phyloP scores from a whole-genome alignment of 2,888 invertebrate species.

The Drosophila kanekoi region DNA sequence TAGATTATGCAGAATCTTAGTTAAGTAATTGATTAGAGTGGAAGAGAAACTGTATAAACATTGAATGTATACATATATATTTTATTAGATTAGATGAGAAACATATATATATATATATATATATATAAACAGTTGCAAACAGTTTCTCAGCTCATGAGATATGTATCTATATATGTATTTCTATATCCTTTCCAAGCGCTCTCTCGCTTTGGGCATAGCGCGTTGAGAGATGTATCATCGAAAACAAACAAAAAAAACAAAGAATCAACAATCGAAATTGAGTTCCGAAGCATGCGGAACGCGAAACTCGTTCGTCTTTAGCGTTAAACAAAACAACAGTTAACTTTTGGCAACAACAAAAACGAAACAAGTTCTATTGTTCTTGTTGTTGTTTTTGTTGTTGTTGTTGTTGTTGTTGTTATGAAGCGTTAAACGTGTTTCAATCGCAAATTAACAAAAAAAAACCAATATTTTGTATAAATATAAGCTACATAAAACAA shows the following conservation, averaged over 20 bases:
- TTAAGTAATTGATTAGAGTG: no score
- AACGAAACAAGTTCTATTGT: conserved; percentile 74
- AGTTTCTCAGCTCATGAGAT: no score
- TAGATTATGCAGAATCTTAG: no score
- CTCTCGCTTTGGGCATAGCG: background rate
- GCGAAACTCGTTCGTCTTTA: conserved; percentile 63
- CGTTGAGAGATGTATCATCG: conserved; percentile 10
- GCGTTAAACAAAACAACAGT: conserved; percentile 72
- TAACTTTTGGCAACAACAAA: conserved; percentile 64
- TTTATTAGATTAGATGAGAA: no score
- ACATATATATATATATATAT: no score
- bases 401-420: conserved; percentile 31
- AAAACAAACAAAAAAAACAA: background rate
- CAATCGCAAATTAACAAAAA: conserved; percentile 55
- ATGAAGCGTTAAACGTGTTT: conserved; percentile 56
- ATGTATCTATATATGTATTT: background rate
- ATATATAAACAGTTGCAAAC: no score
- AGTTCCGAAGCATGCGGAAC: conserved; percentile 50
- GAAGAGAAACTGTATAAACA: no score
- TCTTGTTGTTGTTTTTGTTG: conserved; percentile 60
- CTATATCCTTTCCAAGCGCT: background rate
- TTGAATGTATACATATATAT: no score
- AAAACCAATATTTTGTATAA: conserved; percentile 27
- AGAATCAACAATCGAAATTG: conserved; percentile 38
- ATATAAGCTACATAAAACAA: conserved; percentile 46